Evolutionary conservation across 2,888 invertebrate genomes (phyloP), one percentile per base, ranked within the genome.

Genomic region (Lottia gigantea): DNA sequence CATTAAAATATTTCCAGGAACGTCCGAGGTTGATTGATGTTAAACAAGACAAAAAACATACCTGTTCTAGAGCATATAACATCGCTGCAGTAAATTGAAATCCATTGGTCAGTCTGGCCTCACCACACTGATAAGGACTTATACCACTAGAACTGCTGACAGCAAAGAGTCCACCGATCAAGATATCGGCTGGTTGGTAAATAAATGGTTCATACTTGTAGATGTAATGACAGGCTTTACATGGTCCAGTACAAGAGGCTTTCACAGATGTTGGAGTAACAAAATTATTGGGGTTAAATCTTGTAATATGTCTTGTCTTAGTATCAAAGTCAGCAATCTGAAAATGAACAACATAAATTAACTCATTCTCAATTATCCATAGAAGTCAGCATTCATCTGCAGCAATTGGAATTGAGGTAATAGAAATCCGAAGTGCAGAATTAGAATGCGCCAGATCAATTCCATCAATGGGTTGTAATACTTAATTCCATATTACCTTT

Each of bases 191-290:
- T 0, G 72, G 74, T 1, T 70, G 67, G 31, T 76, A 75, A 25
- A 74, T 70, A 71, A 76, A 78, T 11, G 77, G 76, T 19, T 77
- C 74, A 14, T 78, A 68, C 46, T 76, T 71, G 31, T 78, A 75
- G 62, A 83, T 64, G 68, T 83, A 84, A 23, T 80, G 79, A 68
- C 86, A 86, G 47, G 82, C 79, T 23, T 72, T 70, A 67, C 85
- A 85, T 8, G 67, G 66, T 8, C 75, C 78, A 8, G 74, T 64
- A 72, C 84, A 84, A 12, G 25, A 49, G 6, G 69, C 68, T 25
- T 12, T 46, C 11, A 71, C 40, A 11, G 61, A 72, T 61, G 62
- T 67, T 8, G 76, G 74, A 4, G 71, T 67, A 0, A 70, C 23
- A 11, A 77, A 64, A 11, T 45, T 64, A 49, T 25, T 49, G 40